Percentiles rank a stretch among this genome's conserved stretches.
Evolutionary conservation across 2,797 vertebrate genomes (phyloP).

Genomic region (Sebastes trivittatus): DNA sequence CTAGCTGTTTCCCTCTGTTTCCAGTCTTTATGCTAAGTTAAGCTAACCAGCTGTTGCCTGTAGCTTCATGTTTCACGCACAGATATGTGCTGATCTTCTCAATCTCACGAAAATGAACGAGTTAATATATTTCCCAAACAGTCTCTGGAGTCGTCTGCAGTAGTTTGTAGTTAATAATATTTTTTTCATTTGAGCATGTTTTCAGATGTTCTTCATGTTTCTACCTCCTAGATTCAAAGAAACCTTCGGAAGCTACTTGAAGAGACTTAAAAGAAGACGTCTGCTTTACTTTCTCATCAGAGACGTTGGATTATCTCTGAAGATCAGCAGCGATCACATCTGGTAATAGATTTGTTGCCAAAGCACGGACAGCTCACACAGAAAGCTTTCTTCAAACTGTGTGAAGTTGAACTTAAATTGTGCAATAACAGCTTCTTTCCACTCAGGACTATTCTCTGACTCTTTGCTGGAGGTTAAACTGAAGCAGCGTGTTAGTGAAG

Average conservation of each 20-base stretch:
- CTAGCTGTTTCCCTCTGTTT: neutral
- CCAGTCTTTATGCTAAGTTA: neutral
- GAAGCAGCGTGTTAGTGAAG: constrained; percentile 25
- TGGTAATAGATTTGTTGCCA: constrained; percentile 17
- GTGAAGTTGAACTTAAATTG: constrained; percentile 46
- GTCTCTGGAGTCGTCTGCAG: neutral
- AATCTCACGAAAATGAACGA: neutral
- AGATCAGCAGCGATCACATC: constrained; percentile 5
- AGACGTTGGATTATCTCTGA: constrained; percentile 3
- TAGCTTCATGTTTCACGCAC: neutral
- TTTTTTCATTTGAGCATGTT: neutral
- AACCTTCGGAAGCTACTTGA: constrained; percentile 79
- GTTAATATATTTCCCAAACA: neutral
- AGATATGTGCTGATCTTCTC: neutral
- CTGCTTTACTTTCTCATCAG: neutral
- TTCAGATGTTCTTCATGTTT: neutral
- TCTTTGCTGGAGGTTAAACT: constrained; percentile 15
- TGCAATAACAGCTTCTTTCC: constrained; percentile 71
- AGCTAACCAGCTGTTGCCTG: neutral
- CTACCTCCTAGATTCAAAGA: constrained; percentile 63
- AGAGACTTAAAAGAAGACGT: constrained; percentile 65
- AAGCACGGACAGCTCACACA: constrained; percentile 11
- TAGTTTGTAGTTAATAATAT: neutral
- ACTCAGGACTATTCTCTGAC: constrained; percentile 65
- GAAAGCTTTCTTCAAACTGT: constrained; percentile 20